A percentile compares a stretch with the other conserved stretches of the same genome.
These are phyloP conservation scores for Geodia barretti DNA, from an alignment of 37 sponge, comb jelly and placozoan genomes.

Conservation along the genomic window DNA sequence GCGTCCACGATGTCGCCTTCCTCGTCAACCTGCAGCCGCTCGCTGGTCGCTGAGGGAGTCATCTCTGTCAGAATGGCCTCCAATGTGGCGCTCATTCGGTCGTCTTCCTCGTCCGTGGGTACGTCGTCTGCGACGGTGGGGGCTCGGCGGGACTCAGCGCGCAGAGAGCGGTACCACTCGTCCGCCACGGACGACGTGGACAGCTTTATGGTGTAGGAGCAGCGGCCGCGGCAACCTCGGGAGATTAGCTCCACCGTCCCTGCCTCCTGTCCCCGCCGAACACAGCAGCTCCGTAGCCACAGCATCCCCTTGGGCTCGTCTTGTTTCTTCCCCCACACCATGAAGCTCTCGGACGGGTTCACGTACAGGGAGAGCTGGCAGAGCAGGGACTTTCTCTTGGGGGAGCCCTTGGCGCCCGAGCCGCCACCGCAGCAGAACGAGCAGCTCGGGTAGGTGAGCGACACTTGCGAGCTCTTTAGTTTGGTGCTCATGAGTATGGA, in stretches of 20 bases:
- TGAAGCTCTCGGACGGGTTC: slow-evolving; percentile 65
- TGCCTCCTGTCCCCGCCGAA: slow-evolving; percentile 30
- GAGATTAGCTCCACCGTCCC: slow-evolving; percentile 62
- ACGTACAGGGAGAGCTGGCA: slow-evolving; percentile 67
- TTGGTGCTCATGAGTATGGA: slow-evolving; percentile 68
- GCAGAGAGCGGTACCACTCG: slow-evolving; percentile 61
- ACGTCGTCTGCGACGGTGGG: slow-evolving; percentile 32
- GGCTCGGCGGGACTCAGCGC: slow-evolving; percentile 42
- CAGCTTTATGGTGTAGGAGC: slow-evolving; percentile 66
- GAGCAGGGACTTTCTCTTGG: slow-evolving; percentile 44
- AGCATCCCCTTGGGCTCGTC: slow-evolving; percentile 73
- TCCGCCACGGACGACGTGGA: slow-evolving; percentile 3
- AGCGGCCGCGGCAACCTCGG: slow-evolving; percentile 53
- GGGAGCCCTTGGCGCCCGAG: slow-evolving; percentile 18
- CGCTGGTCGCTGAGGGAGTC: not conserved
- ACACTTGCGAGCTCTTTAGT: slow-evolving; percentile 41
- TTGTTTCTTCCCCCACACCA: slow-evolving; percentile 71
- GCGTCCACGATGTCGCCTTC: not conserved
- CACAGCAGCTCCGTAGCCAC: slow-evolving; percentile 57
- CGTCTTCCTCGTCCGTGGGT: slow-evolving; percentile 4
- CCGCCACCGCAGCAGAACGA: slow-evolving; percentile 40
- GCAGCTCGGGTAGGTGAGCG: slow-evolving; percentile 54
- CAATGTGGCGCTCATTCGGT: slow-evolving; percentile 12
- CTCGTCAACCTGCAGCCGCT: not conserved
- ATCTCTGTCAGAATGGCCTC: slow-evolving; percentile 50